Conservation (phyloP, 2,113 vertebrate species). For the Vidua macroura region DNA sequence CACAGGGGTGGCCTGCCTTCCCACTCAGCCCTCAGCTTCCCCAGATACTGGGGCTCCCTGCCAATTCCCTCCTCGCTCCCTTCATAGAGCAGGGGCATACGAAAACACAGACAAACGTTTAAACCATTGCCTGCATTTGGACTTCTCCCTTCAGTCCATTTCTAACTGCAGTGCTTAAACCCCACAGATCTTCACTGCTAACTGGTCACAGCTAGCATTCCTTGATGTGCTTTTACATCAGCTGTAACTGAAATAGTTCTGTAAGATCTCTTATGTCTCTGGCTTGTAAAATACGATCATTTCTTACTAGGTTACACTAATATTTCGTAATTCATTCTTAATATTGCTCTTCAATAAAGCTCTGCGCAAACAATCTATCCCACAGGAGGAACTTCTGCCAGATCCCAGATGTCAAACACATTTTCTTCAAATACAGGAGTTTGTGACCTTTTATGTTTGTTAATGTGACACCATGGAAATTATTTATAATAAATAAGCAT, state of each 20-base stretch:
- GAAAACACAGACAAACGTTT: fast-evolving
- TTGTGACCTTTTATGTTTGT: constrained; percentile 70
- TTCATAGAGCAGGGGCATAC: fast-evolving
- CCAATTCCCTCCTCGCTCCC: neutral
- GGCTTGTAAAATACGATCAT: constrained; percentile 44
- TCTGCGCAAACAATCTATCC: constrained; percentile 69
- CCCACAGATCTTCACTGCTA: neutral
- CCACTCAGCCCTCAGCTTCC: neutral
- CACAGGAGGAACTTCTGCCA: constrained; percentile 68
- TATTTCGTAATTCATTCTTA: constrained; percentile 68
- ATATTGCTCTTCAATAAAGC: constrained; percentile 69
- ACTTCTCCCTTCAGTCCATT: neutral
- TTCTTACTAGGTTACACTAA: constrained; percentile 70
- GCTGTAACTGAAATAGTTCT: constrained; percentile 12
- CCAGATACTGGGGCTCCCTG: neutral
- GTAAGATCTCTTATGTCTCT: constrained; percentile 50
- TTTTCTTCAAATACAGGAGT: constrained; percentile 71
- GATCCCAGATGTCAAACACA: constrained; percentile 72
- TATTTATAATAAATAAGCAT: constrained; percentile 63
- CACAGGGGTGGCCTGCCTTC: neutral
- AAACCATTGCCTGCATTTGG: neutral
- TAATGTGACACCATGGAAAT: constrained; percentile 67
- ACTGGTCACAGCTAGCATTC: neutral
- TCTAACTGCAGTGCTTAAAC: neutral
- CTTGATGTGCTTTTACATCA: constrained; percentile 31